Base-by-base conservation (phyloP, 2,888 invertebrate genomes). In the Pasiphila rectangulata region DNA sequence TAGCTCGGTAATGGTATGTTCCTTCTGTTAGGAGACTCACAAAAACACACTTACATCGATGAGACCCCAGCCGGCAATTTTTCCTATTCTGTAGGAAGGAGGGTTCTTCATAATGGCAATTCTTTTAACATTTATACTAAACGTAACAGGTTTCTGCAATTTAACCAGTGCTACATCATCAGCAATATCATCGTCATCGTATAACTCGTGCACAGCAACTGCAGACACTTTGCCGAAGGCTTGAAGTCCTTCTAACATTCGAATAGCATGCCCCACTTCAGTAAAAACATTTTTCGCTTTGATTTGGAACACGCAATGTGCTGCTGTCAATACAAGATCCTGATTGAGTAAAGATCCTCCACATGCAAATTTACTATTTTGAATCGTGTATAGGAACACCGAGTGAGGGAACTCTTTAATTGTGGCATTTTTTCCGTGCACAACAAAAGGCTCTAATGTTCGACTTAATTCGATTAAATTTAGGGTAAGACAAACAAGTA, bases 341-440 rank as follows among this genome's bases (percentile, higher is more conserved):
- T 45, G 45, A 25, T 34, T 45, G 0, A 38, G 12, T 16, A 39
- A 21, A 1, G 45, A 39, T 4, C 15, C 23, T 13, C 38, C 38
- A 16, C 45, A 45, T 1, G n/a, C n/a, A n/a, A n/a, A 17, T 17
- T 37, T 30, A 45, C 1, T n/a, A 3, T 1, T 4, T 2, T 6
- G n/a, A 1, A 4, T 2, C 2, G 2, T 4, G 12, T 7, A 19
- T 15, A 45, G 32, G 20, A 32, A 38, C 4, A 16, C 25, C 4
- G 19, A 19, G 25, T 38, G 20, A 2, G 45, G 7, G n/a, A 43
- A 44, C 1, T 30, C n/a, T 5, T 6, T 17, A 0, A 44, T 42
- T 6, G 12, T 2, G 6, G 29, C 3, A 6, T 7, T 15, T 12
- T 27, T 4, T 5, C 30, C 44, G 4, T 34, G 3, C 19, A 37